These are phyloP conservation scores for Steinernema khuongi DNA, from an alignment of 1,140 invertebrate species.

Conservation along the genomic window DNA sequence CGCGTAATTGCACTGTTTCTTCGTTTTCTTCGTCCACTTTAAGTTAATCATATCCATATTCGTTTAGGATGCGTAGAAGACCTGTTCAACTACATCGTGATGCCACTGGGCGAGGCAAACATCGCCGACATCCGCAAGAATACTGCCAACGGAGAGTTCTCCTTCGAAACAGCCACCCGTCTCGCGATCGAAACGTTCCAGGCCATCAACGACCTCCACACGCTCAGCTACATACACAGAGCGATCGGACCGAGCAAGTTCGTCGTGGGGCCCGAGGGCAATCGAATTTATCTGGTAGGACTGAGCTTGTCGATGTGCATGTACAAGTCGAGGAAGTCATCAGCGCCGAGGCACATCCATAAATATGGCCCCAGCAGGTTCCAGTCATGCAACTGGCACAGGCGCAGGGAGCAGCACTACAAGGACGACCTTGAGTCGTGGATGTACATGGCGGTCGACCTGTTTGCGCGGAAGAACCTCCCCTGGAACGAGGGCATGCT, in stretches of 20 bases:
- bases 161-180: constrained; percentile 17
- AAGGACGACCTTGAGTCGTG: neutral
- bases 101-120: constrained; percentile 26
- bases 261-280: neutral
- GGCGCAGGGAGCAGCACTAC: neutral
- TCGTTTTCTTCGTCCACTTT: neutral
- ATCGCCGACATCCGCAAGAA: constrained; percentile 30
- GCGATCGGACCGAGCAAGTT: neutral
- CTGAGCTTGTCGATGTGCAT: neutral
- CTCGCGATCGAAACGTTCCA: constrained; percentile 26
- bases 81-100: constrained; percentile 28
- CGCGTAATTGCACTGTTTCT: neutral
- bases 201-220: constrained; percentile 27
- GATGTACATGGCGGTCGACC: neutral
- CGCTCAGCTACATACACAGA: constrained; percentile 29
- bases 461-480: neutral
- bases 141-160: constrained; percentile 14
- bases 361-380: neutral
- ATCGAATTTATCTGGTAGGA: neutral
- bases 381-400: constrained; percentile 12
- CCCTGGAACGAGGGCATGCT: constrained; percentile 2
- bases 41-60: neutral
- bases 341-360: neutral
- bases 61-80: constrained; percentile 4
- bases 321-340: neutral